Percentiles rank a stretch among this genome's conserved stretches.
phyloP scores from a whole-genome alignment of 2,888 invertebrate species.

The Craniophora ligustri region DNA sequence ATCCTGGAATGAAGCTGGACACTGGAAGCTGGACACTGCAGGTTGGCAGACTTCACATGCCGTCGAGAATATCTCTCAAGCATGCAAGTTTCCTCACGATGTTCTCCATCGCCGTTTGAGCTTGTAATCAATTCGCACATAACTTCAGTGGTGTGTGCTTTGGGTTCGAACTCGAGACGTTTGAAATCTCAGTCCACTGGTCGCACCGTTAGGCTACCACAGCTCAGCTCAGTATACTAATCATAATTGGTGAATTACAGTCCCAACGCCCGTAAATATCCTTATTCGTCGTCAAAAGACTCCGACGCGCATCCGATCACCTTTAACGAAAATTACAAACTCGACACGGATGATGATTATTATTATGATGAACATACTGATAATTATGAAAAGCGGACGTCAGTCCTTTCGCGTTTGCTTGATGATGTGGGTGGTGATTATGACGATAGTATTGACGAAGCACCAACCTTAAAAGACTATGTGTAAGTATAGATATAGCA shows the following conservation, averaged over 20 bases:
- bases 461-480: conserved; percentile 75
- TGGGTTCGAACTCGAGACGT: too few species aligned
- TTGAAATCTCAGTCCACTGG: too few species aligned
- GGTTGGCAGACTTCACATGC: too few species aligned
- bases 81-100: too few species aligned
- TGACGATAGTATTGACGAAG: too few species aligned
- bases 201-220: not conserved
- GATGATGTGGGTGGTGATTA: conserved; percentile 61
- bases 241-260: not conserved
- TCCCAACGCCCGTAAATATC: not conserved
- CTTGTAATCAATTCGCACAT: too few species aligned
- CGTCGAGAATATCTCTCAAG: too few species aligned
- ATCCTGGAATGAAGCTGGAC: too few species aligned
- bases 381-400: conserved; percentile 40
- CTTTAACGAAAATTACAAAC: conserved; percentile 8
- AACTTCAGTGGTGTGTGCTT: too few species aligned
- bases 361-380: conserved; percentile 12
- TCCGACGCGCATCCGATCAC: not conserved
- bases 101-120: too few species aligned
- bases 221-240: not conserved
- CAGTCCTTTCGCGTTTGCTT: conserved; percentile 68
- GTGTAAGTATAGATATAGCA: conserved; percentile 59
- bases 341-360: conserved; percentile 19
- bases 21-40: too few species aligned
- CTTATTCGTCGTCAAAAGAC: not conserved